Conservation (phyloP, 2,888 invertebrate species). For the Eupeodes latifasciatus region DNA sequence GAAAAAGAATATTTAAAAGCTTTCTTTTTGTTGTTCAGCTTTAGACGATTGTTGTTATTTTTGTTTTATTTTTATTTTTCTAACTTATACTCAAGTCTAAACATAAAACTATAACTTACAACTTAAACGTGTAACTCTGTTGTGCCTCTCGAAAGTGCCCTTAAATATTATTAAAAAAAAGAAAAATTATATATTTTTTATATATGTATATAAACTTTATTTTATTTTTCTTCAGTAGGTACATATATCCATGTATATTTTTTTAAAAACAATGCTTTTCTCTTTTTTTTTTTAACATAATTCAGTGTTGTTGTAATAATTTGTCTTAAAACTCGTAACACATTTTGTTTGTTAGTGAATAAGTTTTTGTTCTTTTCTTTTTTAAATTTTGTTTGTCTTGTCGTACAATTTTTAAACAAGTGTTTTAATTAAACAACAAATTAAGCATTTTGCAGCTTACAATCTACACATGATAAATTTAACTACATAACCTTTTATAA, state of each 20-base stretch:
- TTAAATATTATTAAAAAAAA: constrained; percentile 35
- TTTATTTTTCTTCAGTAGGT: constrained; percentile 42
- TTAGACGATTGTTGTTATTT: constrained; percentile 30
- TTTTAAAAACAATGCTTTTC: constrained; percentile 30
- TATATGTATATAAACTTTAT: constrained; percentile 70
- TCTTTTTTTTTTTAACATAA: constrained; percentile 44
- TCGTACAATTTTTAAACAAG: constrained; percentile 50
- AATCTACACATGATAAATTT: constrained; percentile 45
- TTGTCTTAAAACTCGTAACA: constrained; percentile 62
- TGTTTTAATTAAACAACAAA: constrained; percentile 67
- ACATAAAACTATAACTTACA: constrained; percentile 8
- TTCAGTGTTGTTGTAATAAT: constrained; percentile 43
- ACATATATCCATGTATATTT: constrained; percentile 50
- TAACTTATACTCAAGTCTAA: constrained; percentile 29
- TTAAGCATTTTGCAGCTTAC: constrained; percentile 66
- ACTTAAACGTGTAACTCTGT: constrained; percentile 22
- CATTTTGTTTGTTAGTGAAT: constrained; percentile 64
- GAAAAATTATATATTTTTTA: constrained; percentile 56
- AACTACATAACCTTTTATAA: constrained; percentile 51
- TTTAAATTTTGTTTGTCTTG: background rate
- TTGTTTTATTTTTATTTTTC: background rate
- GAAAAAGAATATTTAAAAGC: constrained; percentile 83
- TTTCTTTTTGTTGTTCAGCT: constrained; percentile 5
- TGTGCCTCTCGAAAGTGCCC: constrained; percentile 69
- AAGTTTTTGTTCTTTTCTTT: constrained; percentile 16